Evolutionary conservation across 1,140 invertebrate species (phyloP), one percentile per base, ranked within the genome.

Genomic region (Goniozus legneri): DNA sequence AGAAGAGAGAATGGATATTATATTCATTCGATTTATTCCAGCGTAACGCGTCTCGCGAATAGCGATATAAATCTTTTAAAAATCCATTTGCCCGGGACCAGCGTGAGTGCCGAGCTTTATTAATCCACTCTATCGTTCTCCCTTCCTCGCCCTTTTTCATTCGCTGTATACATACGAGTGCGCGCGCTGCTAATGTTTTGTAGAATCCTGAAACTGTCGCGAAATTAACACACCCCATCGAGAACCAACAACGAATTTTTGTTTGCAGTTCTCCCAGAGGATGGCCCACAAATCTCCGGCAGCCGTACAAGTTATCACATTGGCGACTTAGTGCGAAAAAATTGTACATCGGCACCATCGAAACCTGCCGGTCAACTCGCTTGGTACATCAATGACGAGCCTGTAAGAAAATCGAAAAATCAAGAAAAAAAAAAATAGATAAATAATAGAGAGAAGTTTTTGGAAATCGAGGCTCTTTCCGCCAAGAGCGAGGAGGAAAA

Each of bases 351-450:
- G 10, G 84, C 84, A 10, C 77, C 82, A 52, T 92, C 89, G 8
- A 84, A 90, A 60, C 91, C 91, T 1, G 87, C 88, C 0, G 89
- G 89, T 8, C 82, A 87, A 50, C 80, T 94, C 20, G 82, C 82
- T 30, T 94, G 91, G 91, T 89, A 87, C 68, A 88, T 94, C 63
- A 95, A 95, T 62, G 88, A 88, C 24, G 86, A 91, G 58, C 83
- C 84, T 58, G 88, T 88, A 60, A 82, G 80, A 54, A 40, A 18
- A n/a, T n/a, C n/a, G n/a, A n/a, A n/a, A n/a, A n/a, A n/a, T n/a
- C n/a, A n/a, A n/a, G n/a, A n/a, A n/a, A n/a, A n/a, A n/a, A n/a
- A n/a, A n/a, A n/a, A n/a, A n/a, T n/a, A n/a, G n/a, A n/a, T n/a
- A n/a, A n/a, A n/a, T n/a, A n/a, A n/a, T n/a, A n/a, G n/a, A n/a